Evolutionary conservation across 2,113 vertebrate species (phyloP).

Genomic region (Delphinapterus leucas): DNA sequence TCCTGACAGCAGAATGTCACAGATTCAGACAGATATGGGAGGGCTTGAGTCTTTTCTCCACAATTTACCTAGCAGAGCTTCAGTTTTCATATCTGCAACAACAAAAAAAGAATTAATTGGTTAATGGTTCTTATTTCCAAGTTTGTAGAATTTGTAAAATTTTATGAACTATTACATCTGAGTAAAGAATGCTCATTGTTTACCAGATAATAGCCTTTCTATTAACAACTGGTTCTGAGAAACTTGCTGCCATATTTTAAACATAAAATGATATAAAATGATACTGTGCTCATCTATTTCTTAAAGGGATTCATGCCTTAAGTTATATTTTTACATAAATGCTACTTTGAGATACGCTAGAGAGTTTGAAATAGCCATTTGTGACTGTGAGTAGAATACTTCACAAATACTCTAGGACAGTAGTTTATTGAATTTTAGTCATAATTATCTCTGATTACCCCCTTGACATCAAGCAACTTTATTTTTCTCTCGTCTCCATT

Average conservation of each 20-base stretch:
- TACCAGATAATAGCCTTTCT: background rate
- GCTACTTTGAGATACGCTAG: background rate
- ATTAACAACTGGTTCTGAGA: background rate
- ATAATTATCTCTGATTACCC: background rate
- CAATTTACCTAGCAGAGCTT: background rate
- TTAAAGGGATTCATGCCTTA: background rate
- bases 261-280: background rate
- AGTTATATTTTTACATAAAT: background rate
- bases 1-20: background rate
- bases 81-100: background rate
- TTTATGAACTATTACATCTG: background rate
- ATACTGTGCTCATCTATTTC: background rate
- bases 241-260: background rate
- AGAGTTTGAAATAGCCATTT: background rate
- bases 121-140: background rate
- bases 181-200: background rate
- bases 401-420: background rate
- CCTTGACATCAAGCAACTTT: background rate
- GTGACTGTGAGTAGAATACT: background rate
- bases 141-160: background rate
- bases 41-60: background rate
- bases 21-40: background rate
- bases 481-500: background rate
- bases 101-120: background rate
- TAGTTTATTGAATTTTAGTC: background rate